phyloP scores from a whole-genome alignment of 1,140 invertebrate species.

The Drosophila mojavensis region DNA sequence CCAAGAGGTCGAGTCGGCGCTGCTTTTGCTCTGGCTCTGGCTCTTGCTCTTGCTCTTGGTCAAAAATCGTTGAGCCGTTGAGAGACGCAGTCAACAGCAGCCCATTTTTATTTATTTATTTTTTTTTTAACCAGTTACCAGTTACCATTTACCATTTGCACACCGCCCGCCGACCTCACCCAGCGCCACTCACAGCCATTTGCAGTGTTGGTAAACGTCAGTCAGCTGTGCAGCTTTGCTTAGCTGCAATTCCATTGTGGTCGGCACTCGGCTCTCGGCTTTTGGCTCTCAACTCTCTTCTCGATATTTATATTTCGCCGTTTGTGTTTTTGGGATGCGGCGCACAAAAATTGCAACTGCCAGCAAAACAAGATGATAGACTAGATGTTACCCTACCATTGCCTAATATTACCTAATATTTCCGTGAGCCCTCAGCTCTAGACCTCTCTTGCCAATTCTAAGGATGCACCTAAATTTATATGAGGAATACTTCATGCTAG shows the following conservation, averaged over 20 bases:
- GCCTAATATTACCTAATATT: no score
- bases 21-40: conserved; percentile 8
- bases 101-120: neutral
- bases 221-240: conserved; percentile 51
- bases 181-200: neutral
- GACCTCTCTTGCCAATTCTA: no score
- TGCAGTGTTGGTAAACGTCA: conserved; percentile 53
- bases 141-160: neutral
- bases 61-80: conserved; percentile 61
- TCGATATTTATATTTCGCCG: neutral
- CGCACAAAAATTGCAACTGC: neutral
- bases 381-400: neutral
- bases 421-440: no score
- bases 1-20: conserved; percentile 40
- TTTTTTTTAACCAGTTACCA: neutral
- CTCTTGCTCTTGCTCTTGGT: conserved; percentile 35
- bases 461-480: no score
- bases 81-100: conserved; percentile 43
- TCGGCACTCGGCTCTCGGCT: neutral
- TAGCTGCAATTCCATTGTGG: conserved; percentile 40
- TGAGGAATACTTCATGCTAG: no score
- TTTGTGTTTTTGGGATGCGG: conserved; percentile 12
- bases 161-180: neutral
- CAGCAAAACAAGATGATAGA: neutral
- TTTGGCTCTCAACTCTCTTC: neutral